Evolutionary conservation across 92 coral and sea anemone genomes (phyloP), one percentile per base, ranked within the genome.

Genomic region (Diadumene lineata): DNA sequence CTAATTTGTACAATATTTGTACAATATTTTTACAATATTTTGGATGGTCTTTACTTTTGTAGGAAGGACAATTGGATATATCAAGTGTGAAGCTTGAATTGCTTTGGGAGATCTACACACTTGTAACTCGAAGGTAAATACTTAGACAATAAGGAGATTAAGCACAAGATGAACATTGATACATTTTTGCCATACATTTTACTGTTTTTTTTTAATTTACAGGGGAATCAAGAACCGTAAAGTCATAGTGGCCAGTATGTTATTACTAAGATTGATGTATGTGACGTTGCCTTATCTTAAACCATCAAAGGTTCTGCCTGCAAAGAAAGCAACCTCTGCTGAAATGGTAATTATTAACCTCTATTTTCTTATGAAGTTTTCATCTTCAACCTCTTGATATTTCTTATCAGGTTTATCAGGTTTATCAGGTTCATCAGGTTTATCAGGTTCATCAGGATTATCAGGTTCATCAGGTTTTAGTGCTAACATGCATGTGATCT

Each of bases 31-130:
- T 72, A 9, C 33, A 64, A 2, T 21, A 6, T n/a, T 64, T 38
- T 38, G 30, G 1, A 53, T 73, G 46, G n/a, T n/a, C n/a, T n/a
- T n/a, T n/a, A n/a, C n/a, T n/a, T 7, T 0, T 31, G 9, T 71
- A 94, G 98, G 98, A 92, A 46, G 93, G 97, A 0, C 97, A 92
- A 31, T 87, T 94, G 11, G 98, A 92, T 44, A 73, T 94, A 92
- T 86, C 87, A 11, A 88, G 89, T 50, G 77, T 84, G 16, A 88
- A 82, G 64, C 89, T 94, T 44, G 87, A 91, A 31, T 88, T 90
- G 17, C 74, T 93, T 25, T 93, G 98, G 98, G 97, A 93, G 53
- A 92, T 93, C 34, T 93, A 93, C 79, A 60, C 87, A 18, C 86
- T 85, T 3, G 81, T 91, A 22, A 86, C 91, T 17, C 67, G 89